Evolutionary conservation across 2,113 vertebrate genomes (phyloP).

Genomic region (Brienomyrus brachyistius): DNA sequence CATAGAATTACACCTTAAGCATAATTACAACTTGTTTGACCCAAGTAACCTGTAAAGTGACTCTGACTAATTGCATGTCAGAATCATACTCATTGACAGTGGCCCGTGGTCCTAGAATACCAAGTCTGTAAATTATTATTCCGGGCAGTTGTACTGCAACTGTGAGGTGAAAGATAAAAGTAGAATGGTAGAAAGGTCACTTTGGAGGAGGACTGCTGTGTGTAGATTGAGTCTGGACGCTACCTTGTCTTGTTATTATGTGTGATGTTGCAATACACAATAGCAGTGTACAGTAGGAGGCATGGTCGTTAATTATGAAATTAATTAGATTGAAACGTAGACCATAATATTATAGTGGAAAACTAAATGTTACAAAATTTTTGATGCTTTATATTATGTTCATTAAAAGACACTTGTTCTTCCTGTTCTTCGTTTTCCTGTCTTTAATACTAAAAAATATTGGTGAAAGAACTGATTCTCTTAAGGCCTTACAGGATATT

Average conservation of each 20-base stretch:
- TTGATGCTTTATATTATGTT: neutral
- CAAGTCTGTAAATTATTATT: conserved; percentile 8
- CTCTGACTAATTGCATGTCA: conserved; percentile 25
- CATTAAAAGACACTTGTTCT: neutral
- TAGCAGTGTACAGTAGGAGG: neutral
- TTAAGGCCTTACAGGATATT: neutral
- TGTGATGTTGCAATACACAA: neutral
- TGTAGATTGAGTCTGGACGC: neutral
- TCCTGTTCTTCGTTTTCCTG: neutral
- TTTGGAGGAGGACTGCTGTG: neutral
- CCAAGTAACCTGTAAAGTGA: conserved; percentile 37
- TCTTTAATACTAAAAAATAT: neutral
- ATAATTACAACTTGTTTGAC: conserved; percentile 37
- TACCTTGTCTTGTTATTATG: neutral
- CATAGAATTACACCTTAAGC: conserved; percentile 25
- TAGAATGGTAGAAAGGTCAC: neutral
- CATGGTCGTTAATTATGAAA: neutral
- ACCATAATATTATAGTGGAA: neutral
- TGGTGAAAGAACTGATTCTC: neutral
- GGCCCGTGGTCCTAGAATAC: neutral
- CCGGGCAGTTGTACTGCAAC: neutral
- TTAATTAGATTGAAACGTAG: neutral
- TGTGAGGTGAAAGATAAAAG: neutral
- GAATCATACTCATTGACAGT: conserved; percentile 1
- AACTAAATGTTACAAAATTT: neutral